Evolutionary conservation across 2,888 invertebrate genomes (phyloP).

Genomic region (Dastarcus helophoroides): DNA sequence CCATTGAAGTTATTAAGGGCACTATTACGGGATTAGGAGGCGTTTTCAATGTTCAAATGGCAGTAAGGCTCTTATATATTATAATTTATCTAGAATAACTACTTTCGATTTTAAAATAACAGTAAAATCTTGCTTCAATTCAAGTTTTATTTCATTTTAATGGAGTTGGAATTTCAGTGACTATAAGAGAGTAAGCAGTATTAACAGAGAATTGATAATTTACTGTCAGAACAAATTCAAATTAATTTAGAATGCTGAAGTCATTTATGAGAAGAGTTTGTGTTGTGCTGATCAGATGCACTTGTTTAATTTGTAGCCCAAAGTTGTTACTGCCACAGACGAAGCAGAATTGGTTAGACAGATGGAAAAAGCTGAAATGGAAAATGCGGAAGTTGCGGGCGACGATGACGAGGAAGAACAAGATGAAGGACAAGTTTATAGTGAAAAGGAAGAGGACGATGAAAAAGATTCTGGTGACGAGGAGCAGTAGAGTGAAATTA

Average conservation of each 20-base stretch:
- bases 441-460: conserved; percentile 15
- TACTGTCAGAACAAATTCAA: too few species aligned
- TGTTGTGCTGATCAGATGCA: neutral
- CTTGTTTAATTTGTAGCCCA: conserved; percentile 62
- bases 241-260: too few species aligned
- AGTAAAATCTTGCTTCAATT: too few species aligned
- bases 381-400: conserved; percentile 89
- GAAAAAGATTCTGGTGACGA: conserved; percentile 6
- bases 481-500: neutral
- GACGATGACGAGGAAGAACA: conserved; percentile 59
- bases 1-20: conserved; percentile 76
- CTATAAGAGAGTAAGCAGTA: too few species aligned
- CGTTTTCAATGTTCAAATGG: conserved; percentile 89
- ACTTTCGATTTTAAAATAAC: too few species aligned
- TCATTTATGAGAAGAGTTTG: too few species aligned
- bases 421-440: conserved; percentile 33
- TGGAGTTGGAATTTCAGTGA: too few species aligned
- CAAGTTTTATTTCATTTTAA: too few species aligned
- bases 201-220: too few species aligned
- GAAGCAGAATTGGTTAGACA: conserved; percentile 91
- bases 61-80: conserved; percentile 46
- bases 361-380: conserved; percentile 86
- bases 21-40: conserved; percentile 78
- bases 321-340: conserved; percentile 96
- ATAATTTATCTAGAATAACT: too few species aligned